These are phyloP conservation scores for Trichomycterus rosablanca DNA, from an alignment of 2,113 vertebrate genomes.

Conservation along the genomic window DNA sequence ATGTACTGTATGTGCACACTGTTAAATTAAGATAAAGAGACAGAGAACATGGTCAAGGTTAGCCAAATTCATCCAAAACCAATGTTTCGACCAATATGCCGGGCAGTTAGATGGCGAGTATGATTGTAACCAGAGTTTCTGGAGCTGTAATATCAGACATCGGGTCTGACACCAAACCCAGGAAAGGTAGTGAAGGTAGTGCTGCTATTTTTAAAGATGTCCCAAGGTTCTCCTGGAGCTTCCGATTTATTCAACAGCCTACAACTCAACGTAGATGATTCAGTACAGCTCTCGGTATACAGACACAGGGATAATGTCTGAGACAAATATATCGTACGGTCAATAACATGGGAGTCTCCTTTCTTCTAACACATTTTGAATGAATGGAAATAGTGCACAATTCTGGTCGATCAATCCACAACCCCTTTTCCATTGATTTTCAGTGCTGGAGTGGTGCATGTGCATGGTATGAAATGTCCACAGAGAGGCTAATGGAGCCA, in stretches of 20 bases:
- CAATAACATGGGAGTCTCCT: neutral
- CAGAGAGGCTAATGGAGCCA: constrained; percentile 31
- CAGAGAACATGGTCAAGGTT: neutral
- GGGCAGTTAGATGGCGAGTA: neutral
- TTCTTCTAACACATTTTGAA: constrained; percentile 13
- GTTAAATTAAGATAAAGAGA: too few relatives aligned
- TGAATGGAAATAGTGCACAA: constrained; percentile 1
- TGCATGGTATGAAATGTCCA: neutral
- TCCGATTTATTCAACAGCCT: neutral
- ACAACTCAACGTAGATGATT: too few relatives aligned
- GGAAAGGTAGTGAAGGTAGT: neutral
- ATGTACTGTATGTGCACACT: too few relatives aligned
- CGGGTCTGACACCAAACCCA: neutral
- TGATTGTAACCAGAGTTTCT: neutral
- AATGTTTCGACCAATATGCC: neutral
- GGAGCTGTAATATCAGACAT: neutral
- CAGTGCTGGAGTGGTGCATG: neutral
- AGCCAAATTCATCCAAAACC: neutral
- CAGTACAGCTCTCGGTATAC: neutral
- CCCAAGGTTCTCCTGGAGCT: neutral
- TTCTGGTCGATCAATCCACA: neutral
- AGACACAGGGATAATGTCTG: neutral
- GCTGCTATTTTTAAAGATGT: constrained; percentile 8
- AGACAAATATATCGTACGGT: neutral
- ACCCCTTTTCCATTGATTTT: constrained; percentile 9